Percentiles rank a stretch among this genome's conserved stretches.
Evolutionary conservation across 2,888 invertebrate genomes (phyloP).

Genomic region (Mesochorus sp.): DNA sequence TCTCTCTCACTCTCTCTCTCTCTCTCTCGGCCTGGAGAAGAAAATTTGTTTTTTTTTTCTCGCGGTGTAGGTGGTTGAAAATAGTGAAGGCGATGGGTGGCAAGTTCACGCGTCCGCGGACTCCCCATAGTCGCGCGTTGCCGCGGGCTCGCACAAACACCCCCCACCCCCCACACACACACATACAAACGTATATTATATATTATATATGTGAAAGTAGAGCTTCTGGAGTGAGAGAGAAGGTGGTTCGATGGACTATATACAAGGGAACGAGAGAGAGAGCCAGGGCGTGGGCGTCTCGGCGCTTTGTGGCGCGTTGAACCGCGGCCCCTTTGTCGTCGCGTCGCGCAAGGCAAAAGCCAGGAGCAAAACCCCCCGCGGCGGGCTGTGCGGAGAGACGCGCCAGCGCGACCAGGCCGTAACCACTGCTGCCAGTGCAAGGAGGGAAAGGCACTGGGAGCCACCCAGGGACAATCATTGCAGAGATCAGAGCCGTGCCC

Average conservation of each 20-base stretch:
- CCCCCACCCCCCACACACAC: no score
- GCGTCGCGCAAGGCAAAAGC: conserved; percentile 63
- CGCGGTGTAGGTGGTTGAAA: conserved; percentile 19
- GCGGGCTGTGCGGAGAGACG: conserved; percentile 68
- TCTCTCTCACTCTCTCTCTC: neutral
- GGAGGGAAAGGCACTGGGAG: conserved; percentile 62
- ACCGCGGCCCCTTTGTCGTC: conserved; percentile 80
- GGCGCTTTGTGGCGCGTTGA: conserved; percentile 82
- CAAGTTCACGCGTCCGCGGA: conserved; percentile 76
- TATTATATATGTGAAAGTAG: neutral
- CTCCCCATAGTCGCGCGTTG: conserved; percentile 67
- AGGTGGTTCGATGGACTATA: conserved; percentile 23
- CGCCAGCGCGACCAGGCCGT: conserved; percentile 69
- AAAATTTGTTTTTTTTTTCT: neutral
- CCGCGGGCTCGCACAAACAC: conserved; percentile 48
- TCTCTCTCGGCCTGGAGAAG: neutral
- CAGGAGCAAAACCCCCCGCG: conserved; percentile 65
- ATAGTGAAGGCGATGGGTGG: conserved; percentile 56
- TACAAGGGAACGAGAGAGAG: conserved; percentile 19
- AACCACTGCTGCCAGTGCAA: conserved; percentile 52
- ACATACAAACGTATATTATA: no score
- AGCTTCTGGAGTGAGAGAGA: conserved; percentile 3
- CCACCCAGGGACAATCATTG: conserved; percentile 76
- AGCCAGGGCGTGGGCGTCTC: conserved; percentile 75
- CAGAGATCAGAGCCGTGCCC: conserved; percentile 77